Percentiles rank a stretch among this genome's conserved stretches.
These are phyloP conservation scores for Sminthurinus aureus DNA, from an alignment of 2,888 invertebrate genomes.

Conservation along the genomic window DNA sequence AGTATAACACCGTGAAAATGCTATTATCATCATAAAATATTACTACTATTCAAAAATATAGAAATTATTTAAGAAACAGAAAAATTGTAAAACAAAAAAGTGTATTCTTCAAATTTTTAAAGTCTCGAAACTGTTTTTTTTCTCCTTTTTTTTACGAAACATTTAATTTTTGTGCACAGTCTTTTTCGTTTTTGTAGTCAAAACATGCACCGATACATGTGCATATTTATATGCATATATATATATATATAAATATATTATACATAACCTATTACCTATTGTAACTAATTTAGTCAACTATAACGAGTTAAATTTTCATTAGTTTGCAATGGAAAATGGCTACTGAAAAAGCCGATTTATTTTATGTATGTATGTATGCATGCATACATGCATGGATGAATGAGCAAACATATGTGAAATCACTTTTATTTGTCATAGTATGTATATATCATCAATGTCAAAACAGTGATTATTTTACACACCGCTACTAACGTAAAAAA, in stretches of 20 bases:
- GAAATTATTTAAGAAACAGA: neutral
- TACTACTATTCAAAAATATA: neutral
- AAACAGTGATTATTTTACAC: too few relatives aligned
- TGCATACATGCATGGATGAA: too few relatives aligned
- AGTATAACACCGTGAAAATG: neutral
- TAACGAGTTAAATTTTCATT: constrained; percentile 27
- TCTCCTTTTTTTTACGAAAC: neutral
- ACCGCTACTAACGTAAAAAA: too few relatives aligned
- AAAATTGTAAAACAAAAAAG: neutral
- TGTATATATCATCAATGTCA: too few relatives aligned
- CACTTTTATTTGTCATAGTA: too few relatives aligned
- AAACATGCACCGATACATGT: neutral
- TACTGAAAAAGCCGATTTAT: neutral
- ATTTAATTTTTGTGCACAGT: neutral
- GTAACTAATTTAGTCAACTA: constrained; percentile 31
- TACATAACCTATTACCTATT: constrained; percentile 16
- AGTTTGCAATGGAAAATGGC: neutral
- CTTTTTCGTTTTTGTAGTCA: constrained; percentile 8
- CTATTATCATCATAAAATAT: neutral
- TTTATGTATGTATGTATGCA: neutral
- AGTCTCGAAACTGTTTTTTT: neutral
- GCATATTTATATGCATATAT: too few relatives aligned
- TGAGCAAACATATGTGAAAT: too few relatives aligned
- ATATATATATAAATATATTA: neutral
- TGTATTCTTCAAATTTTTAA: neutral